phyloP scores from a whole-genome alignment of 2,888 invertebrate species.

The Caenorhabditis virilis region DNA sequence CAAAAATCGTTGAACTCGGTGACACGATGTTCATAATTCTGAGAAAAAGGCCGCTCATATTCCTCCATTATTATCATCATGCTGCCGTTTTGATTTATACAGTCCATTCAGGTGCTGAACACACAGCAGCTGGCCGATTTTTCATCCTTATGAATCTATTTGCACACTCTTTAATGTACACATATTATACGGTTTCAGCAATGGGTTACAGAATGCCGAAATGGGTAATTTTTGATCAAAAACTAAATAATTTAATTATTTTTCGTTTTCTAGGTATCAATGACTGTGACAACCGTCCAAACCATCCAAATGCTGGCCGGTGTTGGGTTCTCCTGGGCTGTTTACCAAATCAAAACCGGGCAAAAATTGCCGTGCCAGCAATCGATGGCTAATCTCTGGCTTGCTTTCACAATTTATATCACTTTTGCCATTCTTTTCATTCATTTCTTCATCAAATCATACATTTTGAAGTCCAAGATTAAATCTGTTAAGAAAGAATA shows the following conservation, averaged over 20 bases:
- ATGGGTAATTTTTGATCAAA: constrained; percentile 43
- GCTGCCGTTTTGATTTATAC: constrained; percentile 68
- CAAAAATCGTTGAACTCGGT: constrained; percentile 66
- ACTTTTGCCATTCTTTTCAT: constrained; percentile 65
- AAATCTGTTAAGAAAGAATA: constrained; percentile 32
- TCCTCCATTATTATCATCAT: constrained; percentile 69
- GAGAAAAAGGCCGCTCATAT: constrained; percentile 64
- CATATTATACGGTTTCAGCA: constrained; percentile 72
- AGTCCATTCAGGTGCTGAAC: constrained; percentile 68
- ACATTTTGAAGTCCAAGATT: constrained; percentile 40
- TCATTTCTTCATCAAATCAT: constrained; percentile 62
- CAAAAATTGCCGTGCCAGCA: constrained; percentile 58
- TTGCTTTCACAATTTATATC: constrained; percentile 63
- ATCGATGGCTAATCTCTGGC: constrained; percentile 61
- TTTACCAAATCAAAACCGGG: constrained; percentile 58
- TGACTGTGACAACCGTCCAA: constrained; percentile 65
- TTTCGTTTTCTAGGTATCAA: constrained; percentile 41
- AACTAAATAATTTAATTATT: not conserved
- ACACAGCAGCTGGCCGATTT: constrained; percentile 65
- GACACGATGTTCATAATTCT: constrained; percentile 67
- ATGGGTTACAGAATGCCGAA: constrained; percentile 73
- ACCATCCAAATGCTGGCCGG: constrained; percentile 66
- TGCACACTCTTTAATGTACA: constrained; percentile 72
- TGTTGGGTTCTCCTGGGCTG: constrained; percentile 59
- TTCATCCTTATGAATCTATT: constrained; percentile 71